Evolutionary conservation across 1,140 invertebrate genomes (phyloP).

Genomic region (Drosophila melanogaster): Release_6_plus_ISO1_MT NT_037436.4:15888501-15889000

Average conservation of each 20-base stretch:
- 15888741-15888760: not conserved
- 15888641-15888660: slow-evolving; percentile 33
- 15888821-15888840: no score
- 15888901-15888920: no score
- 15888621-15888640: slow-evolving; percentile 34
- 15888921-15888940: no score
- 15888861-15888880: no score
- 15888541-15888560: slow-evolving; percentile 49
- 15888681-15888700: not conserved
- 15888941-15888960: no score
- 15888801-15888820: no score
- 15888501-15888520: slow-evolving; percentile 69
- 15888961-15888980: no score
- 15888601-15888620: slow-evolving; percentile 36
- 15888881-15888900: no score
- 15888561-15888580: slow-evolving; percentile 54
- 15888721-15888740: not conserved
- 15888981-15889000: no score
- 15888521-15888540: slow-evolving; percentile 55
- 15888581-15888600: slow-evolving; percentile 35
- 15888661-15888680: not conserved
- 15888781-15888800: not conserved
- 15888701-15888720: not conserved
- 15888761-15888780: not conserved
- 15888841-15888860: no score